Conservation (phyloP, 1,140 invertebrate genomes). For the Lasaia peninsularis region DNA sequence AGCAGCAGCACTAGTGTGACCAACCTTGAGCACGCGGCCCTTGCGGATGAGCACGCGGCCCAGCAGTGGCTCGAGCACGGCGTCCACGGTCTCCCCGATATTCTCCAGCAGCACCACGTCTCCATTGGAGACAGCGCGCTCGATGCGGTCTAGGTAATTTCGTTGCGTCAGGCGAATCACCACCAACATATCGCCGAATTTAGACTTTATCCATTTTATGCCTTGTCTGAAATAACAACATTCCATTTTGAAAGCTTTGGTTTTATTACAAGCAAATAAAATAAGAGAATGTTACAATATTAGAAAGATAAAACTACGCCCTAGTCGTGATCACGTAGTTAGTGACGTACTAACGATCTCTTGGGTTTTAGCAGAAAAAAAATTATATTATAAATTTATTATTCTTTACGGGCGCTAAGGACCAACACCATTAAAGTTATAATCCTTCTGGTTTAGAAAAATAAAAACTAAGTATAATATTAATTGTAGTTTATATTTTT, state of each 20-base stretch:
- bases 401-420: no score
- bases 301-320: no score
- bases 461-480: no score
- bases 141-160: slow-evolving; percentile 91
- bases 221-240: slow-evolving; percentile 81
- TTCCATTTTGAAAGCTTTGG: neutral
- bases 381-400: no score
- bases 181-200: slow-evolving; percentile 84
- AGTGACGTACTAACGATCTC: no score
- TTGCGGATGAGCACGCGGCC: slow-evolving; percentile 87
- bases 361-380: no score
- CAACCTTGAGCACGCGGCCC: slow-evolving; percentile 76
- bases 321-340: no score
- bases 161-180: slow-evolving; percentile 88
- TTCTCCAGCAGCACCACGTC: slow-evolving; percentile 90
- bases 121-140: slow-evolving; percentile 87
- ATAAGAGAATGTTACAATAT: no score
- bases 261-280: no score
- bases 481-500: no score
- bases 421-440: no score
- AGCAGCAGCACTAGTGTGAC: neutral
- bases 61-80: slow-evolving; percentile 93
- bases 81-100: slow-evolving; percentile 92
- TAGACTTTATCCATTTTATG: slow-evolving; percentile 97
- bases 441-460: no score